These are phyloP conservation scores for Tor tambroides DNA, from an alignment of 2,113 vertebrate genomes.

Conservation along the genomic window DNA sequence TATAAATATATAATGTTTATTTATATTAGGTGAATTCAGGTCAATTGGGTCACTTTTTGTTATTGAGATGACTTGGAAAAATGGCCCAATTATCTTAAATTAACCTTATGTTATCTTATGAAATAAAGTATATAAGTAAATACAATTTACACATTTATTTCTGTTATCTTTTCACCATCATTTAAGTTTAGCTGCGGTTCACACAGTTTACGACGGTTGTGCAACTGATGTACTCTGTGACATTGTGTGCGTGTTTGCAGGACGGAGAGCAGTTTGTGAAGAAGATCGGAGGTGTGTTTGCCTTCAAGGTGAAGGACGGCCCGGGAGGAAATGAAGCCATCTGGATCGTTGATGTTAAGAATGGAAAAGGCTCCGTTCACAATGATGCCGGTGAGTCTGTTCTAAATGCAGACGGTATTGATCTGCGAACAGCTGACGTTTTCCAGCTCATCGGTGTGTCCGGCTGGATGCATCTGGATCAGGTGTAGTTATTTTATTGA, in stretches of 20 bases:
- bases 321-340: conserved; percentile 88
- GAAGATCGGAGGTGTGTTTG: conserved; percentile 94
- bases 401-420: neutral
- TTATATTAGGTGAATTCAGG: no score
- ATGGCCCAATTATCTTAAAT: no score
- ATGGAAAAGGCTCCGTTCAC: conserved; percentile 86
- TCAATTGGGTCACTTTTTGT: no score
- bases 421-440: no score
- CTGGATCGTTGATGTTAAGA: conserved; percentile 96
- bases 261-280: conserved; percentile 93
- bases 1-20: no score
- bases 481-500: neutral
- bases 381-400: conserved; percentile 82
- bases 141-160: neutral
- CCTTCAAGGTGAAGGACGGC: conserved; percentile 93
- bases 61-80: no score
- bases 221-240: neutral
- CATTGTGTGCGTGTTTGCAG: conserved; percentile 65
- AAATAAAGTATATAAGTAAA: neutral
- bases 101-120: neutral
- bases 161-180: neutral
- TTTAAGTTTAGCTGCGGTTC: neutral
- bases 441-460: neutral
- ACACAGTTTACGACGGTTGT: neutral
- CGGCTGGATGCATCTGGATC: neutral